Conservation (phyloP, 1,140 invertebrate genomes). For the Diorhabda sublineata region DNA sequence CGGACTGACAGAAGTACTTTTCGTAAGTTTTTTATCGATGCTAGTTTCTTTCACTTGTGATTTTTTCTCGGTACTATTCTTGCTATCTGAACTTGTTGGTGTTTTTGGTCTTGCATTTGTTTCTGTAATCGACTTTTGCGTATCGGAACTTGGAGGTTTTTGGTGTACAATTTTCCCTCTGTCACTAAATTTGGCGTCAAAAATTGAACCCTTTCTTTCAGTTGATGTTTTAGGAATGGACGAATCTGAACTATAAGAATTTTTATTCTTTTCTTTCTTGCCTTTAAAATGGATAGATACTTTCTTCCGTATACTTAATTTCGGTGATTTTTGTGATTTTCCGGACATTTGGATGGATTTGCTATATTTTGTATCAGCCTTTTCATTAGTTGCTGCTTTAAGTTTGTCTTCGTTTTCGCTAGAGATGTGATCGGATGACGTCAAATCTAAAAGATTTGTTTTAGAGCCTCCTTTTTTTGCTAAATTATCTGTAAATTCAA, state of each 20-base stretch:
- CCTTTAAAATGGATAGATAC: constrained; percentile 46
- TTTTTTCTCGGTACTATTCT: constrained; percentile 27
- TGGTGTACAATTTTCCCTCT: constrained; percentile 26
- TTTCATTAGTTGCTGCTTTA: constrained; percentile 41
- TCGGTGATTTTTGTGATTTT: constrained; percentile 30
- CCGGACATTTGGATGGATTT: constrained; percentile 21
- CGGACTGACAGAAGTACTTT: constrained; percentile 40
- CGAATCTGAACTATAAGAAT: constrained; percentile 19
- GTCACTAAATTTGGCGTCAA: constrained; percentile 27
- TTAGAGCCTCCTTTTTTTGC: constrained; percentile 15
- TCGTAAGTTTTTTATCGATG: constrained; percentile 28
- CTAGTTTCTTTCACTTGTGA: constrained; percentile 21
- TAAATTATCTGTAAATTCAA: not conserved
- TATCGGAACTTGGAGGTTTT: constrained; percentile 40
- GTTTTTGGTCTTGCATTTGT: constrained; percentile 33
- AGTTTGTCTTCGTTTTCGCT: constrained; percentile 50
- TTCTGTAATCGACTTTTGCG: constrained; percentile 35
- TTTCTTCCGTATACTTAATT: constrained; percentile 39
- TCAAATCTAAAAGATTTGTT: constrained; percentile 18
- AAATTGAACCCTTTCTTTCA: constrained; percentile 28
- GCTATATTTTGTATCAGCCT: constrained; percentile 46
- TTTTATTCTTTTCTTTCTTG: constrained; percentile 39
- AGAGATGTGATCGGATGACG: constrained; percentile 34
- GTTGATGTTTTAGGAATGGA: constrained; percentile 18
- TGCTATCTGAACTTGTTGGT: constrained; percentile 33